Evolutionary conservation across 2,888 invertebrate genomes (phyloP).

Genomic region (Drosophila mettleri): DNA sequence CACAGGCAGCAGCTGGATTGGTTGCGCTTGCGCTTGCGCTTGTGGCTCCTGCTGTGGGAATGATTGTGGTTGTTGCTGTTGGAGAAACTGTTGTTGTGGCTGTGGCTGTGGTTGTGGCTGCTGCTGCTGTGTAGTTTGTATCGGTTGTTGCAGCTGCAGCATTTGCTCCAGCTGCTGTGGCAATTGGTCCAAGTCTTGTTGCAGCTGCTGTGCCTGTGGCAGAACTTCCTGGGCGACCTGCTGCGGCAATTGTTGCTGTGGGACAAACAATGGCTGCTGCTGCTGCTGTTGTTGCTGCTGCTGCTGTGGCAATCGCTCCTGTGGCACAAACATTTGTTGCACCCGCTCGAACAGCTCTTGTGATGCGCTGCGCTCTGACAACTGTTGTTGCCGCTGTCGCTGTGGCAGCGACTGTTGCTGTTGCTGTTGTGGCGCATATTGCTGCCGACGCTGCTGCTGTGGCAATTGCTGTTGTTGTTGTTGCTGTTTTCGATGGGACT

Average conservation of each 20-base stretch:
- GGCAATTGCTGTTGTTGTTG: neutral
- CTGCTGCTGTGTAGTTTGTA: slow-evolving; percentile 1
- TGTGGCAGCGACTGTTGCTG: neutral
- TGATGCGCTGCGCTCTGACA: slow-evolving; percentile 2
- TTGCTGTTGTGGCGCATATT: neutral
- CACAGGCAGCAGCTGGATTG: slow-evolving; percentile 6
- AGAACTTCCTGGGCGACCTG: neutral
- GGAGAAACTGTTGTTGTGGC: neutral
- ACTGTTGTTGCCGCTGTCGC: neutral
- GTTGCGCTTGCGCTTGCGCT: neutral
- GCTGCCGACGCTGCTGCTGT: slow-evolving; percentile 2
- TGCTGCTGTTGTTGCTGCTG: neutral
- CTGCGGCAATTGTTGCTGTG: slow-evolving; percentile 1
- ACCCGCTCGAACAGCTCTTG: neutral
- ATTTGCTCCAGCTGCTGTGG: slow-evolving; percentile 9
- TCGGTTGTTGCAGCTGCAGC: neutral
- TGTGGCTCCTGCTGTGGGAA: neutral
- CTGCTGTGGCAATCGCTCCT: neutral
- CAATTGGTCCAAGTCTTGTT: slow-evolving; percentile 1
- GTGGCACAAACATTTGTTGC: neutral
- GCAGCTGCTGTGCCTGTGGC: neutral
- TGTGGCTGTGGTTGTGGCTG: neutral
- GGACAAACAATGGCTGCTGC: neutral
- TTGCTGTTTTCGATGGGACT: neutral
- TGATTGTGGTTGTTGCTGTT: neutral